Conservation (phyloP, 1,140 invertebrate species). For the Bombus superbus region DNA sequence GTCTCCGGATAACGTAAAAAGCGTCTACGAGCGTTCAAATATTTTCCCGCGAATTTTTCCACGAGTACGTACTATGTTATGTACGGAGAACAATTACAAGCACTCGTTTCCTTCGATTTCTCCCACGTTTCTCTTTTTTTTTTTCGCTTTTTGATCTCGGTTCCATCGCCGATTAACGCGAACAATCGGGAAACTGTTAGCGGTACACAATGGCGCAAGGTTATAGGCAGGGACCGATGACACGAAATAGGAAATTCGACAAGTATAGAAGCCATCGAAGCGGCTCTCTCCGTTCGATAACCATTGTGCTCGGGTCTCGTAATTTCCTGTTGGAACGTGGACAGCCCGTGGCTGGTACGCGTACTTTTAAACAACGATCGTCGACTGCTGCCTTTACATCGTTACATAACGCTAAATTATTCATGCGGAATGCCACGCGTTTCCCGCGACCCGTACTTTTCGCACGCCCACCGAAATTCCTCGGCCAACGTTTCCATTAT, state of each 20-base stretch:
- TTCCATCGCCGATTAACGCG: neutral
- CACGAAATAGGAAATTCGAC: constrained; percentile 45
- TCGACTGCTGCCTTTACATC: constrained; percentile 18
- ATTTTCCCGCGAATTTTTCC: too few species aligned
- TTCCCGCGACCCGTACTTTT: constrained; percentile 29
- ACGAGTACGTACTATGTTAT: too few species aligned
- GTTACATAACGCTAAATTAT: constrained; percentile 45
- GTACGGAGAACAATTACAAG: neutral
- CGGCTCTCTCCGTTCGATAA: constrained; percentile 14
- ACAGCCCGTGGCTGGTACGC: neutral
- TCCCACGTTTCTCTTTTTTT: neutral
- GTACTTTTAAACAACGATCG: constrained; percentile 46
- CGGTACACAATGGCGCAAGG: neutral
- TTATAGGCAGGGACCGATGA: neutral
- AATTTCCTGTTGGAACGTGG: constrained; percentile 55
- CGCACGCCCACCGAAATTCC: constrained; percentile 22
- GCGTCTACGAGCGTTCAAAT: too few species aligned
- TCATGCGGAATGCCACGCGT: constrained; percentile 37
- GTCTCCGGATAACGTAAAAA: too few species aligned
- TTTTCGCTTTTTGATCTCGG: too few species aligned
- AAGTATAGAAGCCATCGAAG: constrained; percentile 10
- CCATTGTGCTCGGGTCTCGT: constrained; percentile 38
- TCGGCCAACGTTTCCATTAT: neutral
- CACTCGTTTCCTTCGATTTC: neutral
- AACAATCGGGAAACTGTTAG: neutral